Conservation (phyloP, 2,113 vertebrate species). For the Larimichthys crocea region DNA sequence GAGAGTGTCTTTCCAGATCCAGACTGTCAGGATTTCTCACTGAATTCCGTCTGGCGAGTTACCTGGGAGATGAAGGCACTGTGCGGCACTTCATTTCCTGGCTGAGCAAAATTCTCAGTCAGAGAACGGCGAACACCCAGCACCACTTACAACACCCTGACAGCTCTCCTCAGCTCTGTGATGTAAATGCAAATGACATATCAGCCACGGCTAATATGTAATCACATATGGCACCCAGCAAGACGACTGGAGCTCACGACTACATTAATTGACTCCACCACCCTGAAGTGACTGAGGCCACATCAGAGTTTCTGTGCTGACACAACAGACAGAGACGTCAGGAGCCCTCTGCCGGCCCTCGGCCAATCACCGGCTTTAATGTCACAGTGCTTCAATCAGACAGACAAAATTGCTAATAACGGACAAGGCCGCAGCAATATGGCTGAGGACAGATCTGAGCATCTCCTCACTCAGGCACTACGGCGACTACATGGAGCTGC, state of each 20-base stretch:
- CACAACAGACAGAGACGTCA: slow-evolving; percentile 66
- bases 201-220: slow-evolving; percentile 81
- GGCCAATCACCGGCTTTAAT: slow-evolving; percentile 69
- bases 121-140: slow-evolving; percentile 53
- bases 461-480: slow-evolving; percentile 48
- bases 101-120: slow-evolving; percentile 61
- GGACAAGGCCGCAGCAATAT: slow-evolving; percentile 61
- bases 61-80: slow-evolving; percentile 77
- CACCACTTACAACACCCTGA: slow-evolving; percentile 72
- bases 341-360: slow-evolving; percentile 52
- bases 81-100: slow-evolving; percentile 77
- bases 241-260: slow-evolving; percentile 70
- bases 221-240: slow-evolving; percentile 84
- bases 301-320: slow-evolving; percentile 71
- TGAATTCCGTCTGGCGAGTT: slow-evolving; percentile 70
- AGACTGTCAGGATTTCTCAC: slow-evolving; percentile 75
- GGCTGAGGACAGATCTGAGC: slow-evolving; percentile 73
- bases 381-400: slow-evolving; percentile 71
- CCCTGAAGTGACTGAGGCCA: slow-evolving; percentile 77
- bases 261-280: slow-evolving; percentile 79
- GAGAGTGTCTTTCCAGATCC: slow-evolving; percentile 77
- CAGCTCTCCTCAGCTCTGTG: slow-evolving; percentile 72
- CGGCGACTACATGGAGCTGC: slow-evolving; percentile 59
- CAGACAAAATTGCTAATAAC: slow-evolving; percentile 78
- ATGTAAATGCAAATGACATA: slow-evolving; percentile 82